Conservation (phyloP, 2,113 vertebrate species). For the Platysternon megacephalum region DNA sequence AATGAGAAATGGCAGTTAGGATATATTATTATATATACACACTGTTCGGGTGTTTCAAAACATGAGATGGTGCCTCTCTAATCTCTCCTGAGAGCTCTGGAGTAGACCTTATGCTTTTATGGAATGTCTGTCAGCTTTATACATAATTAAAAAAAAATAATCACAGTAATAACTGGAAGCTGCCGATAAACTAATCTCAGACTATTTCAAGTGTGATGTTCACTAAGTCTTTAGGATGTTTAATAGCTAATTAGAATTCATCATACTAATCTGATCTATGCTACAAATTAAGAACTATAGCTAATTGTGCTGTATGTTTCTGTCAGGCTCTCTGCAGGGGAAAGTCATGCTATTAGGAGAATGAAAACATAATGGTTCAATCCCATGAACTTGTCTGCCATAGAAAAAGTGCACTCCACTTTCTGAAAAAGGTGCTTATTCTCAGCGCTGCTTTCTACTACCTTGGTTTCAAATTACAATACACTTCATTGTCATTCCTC, state of each 20-base stretch:
- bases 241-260: background rate
- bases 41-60: background rate
- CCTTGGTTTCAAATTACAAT: background rate
- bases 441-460: background rate
- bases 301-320: background rate
- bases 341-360: background rate
- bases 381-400: background rate
- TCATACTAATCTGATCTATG: background rate
- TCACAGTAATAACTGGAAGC: background rate
- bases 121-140: background rate
- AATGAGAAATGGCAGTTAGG: background rate
- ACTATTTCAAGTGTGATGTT: background rate
- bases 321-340: background rate
- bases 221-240: background rate
- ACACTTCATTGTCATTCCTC: background rate
- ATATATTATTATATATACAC: background rate
- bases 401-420: background rate
- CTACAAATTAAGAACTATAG: slow-evolving; percentile 1
- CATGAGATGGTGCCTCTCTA: background rate
- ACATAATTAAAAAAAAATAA: background rate
- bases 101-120: background rate
- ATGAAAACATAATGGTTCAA: background rate
- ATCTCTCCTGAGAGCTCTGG: background rate
- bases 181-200: background rate
- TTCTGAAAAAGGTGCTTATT: background rate